phyloP scores from a whole-genome alignment of 2,113 vertebrate species.

The Colinus virginianus region DNA sequence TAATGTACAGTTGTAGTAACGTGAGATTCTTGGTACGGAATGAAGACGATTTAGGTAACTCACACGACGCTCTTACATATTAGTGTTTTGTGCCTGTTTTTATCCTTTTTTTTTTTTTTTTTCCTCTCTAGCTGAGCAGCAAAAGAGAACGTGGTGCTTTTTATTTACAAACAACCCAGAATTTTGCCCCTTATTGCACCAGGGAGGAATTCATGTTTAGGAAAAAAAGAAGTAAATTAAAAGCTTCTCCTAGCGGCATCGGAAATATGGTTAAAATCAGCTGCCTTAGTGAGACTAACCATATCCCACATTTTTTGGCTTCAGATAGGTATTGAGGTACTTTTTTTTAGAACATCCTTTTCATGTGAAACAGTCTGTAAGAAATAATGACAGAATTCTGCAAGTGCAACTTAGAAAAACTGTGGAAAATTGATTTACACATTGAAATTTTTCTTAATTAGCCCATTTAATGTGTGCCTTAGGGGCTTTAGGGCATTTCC shows the following conservation, averaged over 20 bases:
- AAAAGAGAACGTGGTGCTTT: background rate
- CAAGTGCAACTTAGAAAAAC: background rate
- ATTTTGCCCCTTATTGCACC: background rate
- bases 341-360: background rate
- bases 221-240: background rate
- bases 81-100: background rate
- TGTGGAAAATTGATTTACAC: background rate
- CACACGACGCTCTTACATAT: accelerated
- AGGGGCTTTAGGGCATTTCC: background rate
- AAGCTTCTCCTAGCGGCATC: background rate
- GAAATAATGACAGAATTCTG: background rate
- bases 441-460: background rate
- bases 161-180: background rate
- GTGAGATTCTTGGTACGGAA: background rate
- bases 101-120: too few relatives aligned
- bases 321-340: background rate
- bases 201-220: background rate
- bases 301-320: accelerated
- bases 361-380: background rate
- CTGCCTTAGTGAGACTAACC: background rate
- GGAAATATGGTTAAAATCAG: background rate
- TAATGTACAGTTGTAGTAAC: accelerated
- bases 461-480: background rate
- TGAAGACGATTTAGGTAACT: background rate
- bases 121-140: background rate